Conservation (phyloP, 2,113 vertebrate genomes). For the Heterocephalus glaber region DNA sequence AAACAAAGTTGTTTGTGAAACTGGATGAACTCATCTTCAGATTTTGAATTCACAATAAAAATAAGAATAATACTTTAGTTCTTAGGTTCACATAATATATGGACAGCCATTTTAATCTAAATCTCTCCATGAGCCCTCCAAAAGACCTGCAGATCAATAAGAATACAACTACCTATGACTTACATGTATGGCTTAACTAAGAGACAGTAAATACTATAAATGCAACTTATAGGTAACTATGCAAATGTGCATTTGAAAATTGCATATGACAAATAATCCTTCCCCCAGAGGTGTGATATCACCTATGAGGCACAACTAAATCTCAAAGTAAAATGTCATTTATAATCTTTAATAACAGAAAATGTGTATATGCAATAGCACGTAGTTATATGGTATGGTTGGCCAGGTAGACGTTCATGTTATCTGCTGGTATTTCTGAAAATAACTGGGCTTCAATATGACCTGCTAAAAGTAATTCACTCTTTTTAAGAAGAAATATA, state of each 20-base stretch:
- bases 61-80: neutral
- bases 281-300: neutral
- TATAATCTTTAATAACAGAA: neutral
- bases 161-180: neutral
- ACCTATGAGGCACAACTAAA: neutral
- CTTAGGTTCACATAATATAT: neutral
- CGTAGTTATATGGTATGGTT: neutral
- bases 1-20: slow-evolving; percentile 38
- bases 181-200: neutral
- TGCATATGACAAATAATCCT: neutral
- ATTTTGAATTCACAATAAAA: slow-evolving; percentile 31
- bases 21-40: neutral
- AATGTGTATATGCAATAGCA: neutral
- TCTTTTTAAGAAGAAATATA: neutral
- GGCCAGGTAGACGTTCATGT: neutral
- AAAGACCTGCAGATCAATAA: neutral
- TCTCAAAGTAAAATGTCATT: slow-evolving; percentile 7
- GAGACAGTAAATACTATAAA: neutral
- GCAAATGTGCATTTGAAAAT: slow-evolving; percentile 15
- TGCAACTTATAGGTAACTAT: neutral
- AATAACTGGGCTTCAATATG: neutral
- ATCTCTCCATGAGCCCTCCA: neutral
- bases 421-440: neutral
- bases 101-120: neutral
- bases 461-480: neutral